Base-by-base conservation (phyloP, 2,888 invertebrate species). In the Tubulanus polymorphus region DNA sequence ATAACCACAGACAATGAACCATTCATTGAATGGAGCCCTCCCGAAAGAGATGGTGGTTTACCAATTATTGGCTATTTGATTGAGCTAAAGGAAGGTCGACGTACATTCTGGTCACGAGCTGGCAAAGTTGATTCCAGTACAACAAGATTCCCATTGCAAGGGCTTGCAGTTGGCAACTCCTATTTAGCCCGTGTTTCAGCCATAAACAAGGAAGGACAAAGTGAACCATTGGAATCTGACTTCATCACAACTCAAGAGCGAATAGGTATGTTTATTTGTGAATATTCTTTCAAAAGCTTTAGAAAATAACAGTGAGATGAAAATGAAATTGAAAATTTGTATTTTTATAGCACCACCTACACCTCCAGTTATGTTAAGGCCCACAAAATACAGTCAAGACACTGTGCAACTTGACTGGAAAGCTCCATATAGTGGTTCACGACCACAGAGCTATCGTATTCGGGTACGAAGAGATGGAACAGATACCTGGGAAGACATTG, bases 111-210 rank as follows among this genome's bases (percentile, higher is more conserved):
- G 99, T 97, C 81, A 91, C 90, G 83, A 88, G 89, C 68, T 45
- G 68, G 71, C 25, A 60, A 61, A 12, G 67, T 70, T 12, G 65
- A 68, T 41, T 63, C 63, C 5, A 57, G 64, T 25, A 64, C 64
- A 0, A 72, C 68, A 23, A 65, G 61, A 47, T 89, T 87, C 78
- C 86, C 67, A 60, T 89, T 96, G 51, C 88, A 93, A 68, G 96
- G 96, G 80, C 83, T 99, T 60, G 87, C 87, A 2, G 88, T 95
- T 28, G 94, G 94, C 57, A 86, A 85, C 67, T 91, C 92, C 53
- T 99, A 99, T 78, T 94, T 96, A 66, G 99, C 99, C 85, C 86
- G 96, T 59, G 94, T 99, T 0, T 88, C 91, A 83, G 99, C 99
- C 61, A 97, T 99, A 81, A 99, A 99, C 81, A 91, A 93, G 73